phyloP scores from a whole-genome alignment of 2,797 vertebrate genomes.

The Syngnathus acus region DNA sequence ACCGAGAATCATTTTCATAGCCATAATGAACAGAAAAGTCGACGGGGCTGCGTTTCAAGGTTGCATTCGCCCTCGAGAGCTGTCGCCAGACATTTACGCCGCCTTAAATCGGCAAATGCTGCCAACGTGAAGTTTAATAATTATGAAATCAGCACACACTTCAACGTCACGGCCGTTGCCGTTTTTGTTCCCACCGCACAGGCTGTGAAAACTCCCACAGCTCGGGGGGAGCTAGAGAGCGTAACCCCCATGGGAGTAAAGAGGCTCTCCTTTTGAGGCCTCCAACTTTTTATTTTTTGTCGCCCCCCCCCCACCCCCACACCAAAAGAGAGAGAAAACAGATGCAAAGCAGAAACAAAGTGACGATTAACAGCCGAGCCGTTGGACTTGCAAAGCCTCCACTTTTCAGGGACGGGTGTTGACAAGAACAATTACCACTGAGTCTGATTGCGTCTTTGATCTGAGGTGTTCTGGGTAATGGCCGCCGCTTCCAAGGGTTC shows the following conservation, averaged over 20 bases:
- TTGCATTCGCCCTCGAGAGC: slow-evolving; percentile 45
- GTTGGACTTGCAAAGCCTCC: slow-evolving; percentile 50
- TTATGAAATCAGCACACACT: slow-evolving; percentile 59
- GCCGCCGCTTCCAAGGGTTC: slow-evolving; percentile 39
- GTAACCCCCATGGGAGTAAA: slow-evolving; percentile 52
- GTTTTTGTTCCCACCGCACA: slow-evolving; percentile 37
- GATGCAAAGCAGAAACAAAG: slow-evolving; percentile 57
- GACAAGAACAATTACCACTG: slow-evolving; percentile 62
- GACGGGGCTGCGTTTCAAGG: slow-evolving; percentile 46
- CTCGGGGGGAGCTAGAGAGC: slow-evolving; percentile 41
- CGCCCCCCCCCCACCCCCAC: neutral
- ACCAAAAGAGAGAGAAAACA: slow-evolving; percentile 58
- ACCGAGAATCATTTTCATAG: slow-evolving; percentile 9
- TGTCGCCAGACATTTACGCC: slow-evolving; percentile 43
- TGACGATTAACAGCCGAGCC: slow-evolving; percentile 52
- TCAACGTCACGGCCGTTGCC: slow-evolving; percentile 33
- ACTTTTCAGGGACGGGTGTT: slow-evolving; percentile 52
- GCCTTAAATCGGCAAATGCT: slow-evolving; percentile 49
- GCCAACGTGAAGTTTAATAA: slow-evolving; percentile 60
- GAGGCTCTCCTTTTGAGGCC: slow-evolving; percentile 53
- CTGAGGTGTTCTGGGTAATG: slow-evolving; percentile 59
- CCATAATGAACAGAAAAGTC: slow-evolving; percentile 37
- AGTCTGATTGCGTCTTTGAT: slow-evolving; percentile 62
- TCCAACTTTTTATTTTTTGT: slow-evolving; percentile 48
- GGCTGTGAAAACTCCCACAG: slow-evolving; percentile 68